phyloP scores from a whole-genome alignment of 1,140 invertebrate species.

The Drosophila sp. region DNA sequence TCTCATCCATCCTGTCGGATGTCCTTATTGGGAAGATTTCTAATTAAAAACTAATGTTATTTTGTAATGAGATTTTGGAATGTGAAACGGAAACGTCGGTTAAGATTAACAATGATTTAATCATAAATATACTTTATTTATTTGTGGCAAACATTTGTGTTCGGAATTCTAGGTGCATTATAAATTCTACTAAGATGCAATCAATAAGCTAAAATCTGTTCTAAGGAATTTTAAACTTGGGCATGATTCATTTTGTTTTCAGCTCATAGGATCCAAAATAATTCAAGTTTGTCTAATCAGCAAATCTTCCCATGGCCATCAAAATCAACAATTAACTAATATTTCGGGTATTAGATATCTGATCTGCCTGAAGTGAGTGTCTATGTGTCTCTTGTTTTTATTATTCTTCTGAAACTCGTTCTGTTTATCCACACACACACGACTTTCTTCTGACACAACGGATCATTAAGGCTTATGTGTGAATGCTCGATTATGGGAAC shows the following conservation, averaged over 20 bases:
- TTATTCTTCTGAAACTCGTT: constrained; percentile 48
- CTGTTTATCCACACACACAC: constrained; percentile 47
- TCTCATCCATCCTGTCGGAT: too few relatives aligned
- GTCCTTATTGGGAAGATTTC: too few relatives aligned
- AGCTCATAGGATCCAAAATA: not conserved
- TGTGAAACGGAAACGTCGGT: too few relatives aligned
- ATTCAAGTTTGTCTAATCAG: constrained; percentile 1
- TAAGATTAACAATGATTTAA: too few relatives aligned
- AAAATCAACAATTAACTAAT: not conserved
- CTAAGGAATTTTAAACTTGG: not conserved
- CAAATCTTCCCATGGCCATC: constrained; percentile 3
- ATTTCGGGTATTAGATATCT: not conserved
- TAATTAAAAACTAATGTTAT: too few relatives aligned
- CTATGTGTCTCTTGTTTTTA: not conserved
- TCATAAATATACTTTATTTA: too few relatives aligned
- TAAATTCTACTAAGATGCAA: too few relatives aligned
- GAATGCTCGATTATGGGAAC: constrained; percentile 66
- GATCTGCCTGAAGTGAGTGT: not conserved
- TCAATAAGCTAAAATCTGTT: too few relatives aligned
- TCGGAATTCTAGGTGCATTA: too few relatives aligned
- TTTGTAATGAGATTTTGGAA: too few relatives aligned
- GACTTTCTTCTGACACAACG: constrained; percentile 62
- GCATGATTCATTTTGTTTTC: not conserved
- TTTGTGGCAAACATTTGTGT: too few relatives aligned
- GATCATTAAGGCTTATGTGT: constrained; percentile 47